These are phyloP conservation scores for Balanococcus diminutus DNA, from an alignment of 2,888 invertebrate genomes.

Conservation along the genomic window DNA sequence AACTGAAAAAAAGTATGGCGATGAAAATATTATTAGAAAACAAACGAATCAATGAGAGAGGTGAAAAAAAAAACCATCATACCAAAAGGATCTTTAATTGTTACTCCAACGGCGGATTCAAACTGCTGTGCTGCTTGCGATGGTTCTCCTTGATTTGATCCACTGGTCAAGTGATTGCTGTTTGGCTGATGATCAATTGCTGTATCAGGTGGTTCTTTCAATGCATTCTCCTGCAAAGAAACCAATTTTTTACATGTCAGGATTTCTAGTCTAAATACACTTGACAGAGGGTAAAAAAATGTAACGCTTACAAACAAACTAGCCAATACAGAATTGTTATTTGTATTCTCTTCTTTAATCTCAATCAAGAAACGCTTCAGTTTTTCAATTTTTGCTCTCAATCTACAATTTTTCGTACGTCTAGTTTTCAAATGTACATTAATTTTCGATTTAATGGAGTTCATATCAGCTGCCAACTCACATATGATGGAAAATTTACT, in stretches of 20 bases:
- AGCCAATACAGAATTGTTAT: neutral
- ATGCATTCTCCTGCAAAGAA: neutral
- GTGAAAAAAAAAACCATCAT: too few species aligned
- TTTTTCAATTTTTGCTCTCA: neutral
- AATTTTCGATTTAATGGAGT: neutral
- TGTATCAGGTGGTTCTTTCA: neutral
- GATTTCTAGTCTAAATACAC: neutral
- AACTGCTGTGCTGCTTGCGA: neutral
- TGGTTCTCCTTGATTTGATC: neutral
- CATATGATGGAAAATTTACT: neutral
- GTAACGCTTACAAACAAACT: neutral
- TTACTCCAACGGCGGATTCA: neutral
- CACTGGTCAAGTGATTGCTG: neutral
- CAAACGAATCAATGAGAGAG: neutral
- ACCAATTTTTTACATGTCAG: neutral
- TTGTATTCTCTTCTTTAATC: neutral
- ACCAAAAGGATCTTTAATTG: neutral
- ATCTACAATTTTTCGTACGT: neutral
- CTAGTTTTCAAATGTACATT: neutral
- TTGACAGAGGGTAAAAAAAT: too few species aligned
- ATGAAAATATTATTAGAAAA: neutral
- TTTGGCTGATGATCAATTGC: neutral
- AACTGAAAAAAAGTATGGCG: neutral
- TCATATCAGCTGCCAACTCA: neutral
- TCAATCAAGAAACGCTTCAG: neutral